phyloP scores from a whole-genome alignment of 2,797 vertebrate genomes.

The Xenopus petersii region DNA sequence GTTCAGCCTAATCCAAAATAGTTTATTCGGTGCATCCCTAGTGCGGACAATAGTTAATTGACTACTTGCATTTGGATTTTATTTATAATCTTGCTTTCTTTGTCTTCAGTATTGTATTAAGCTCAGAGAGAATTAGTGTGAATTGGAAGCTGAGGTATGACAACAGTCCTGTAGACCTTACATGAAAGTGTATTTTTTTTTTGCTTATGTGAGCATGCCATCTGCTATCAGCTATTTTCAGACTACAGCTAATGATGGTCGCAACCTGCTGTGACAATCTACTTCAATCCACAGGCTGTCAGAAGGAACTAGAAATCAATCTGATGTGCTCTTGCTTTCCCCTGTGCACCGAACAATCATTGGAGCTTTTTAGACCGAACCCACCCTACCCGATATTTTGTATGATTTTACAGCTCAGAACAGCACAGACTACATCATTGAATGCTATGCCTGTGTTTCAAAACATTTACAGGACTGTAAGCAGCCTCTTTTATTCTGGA shows the following conservation, averaged over 20 bases:
- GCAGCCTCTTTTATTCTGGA: too few relatives aligned
- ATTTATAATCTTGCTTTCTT: not conserved
- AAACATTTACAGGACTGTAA: not conserved
- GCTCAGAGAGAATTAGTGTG: not conserved
- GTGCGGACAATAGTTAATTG: too few relatives aligned
- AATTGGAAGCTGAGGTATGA: conserved; percentile 11
- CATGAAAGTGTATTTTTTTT: conserved; percentile 37
- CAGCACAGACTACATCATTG: conserved; percentile 14
- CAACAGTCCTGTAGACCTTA: conserved; percentile 32
- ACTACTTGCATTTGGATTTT: too few relatives aligned
- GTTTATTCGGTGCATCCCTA: too few relatives aligned
- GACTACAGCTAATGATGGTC: conserved; percentile 49
- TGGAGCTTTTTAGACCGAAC: conserved; percentile 36
- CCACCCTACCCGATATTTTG: conserved; percentile 31
- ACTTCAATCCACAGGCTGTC: conserved; percentile 51
- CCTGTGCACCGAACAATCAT: conserved; percentile 47
- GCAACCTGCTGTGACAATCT: conserved; percentile 50
- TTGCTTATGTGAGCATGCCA: conserved; percentile 50
- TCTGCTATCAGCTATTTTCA: conserved; percentile 50
- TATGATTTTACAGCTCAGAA: conserved; percentile 23
- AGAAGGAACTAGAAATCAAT: conserved; percentile 49
- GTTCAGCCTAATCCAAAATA: too few relatives aligned
- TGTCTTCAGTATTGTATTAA: conserved; percentile 7
- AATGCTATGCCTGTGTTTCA: conserved; percentile 2
- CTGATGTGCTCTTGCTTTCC: conserved; percentile 48